These are phyloP conservation scores for Brachionus rubens DNA, from an alignment of 1,140 invertebrate species.

Conservation along the genomic window DNA sequence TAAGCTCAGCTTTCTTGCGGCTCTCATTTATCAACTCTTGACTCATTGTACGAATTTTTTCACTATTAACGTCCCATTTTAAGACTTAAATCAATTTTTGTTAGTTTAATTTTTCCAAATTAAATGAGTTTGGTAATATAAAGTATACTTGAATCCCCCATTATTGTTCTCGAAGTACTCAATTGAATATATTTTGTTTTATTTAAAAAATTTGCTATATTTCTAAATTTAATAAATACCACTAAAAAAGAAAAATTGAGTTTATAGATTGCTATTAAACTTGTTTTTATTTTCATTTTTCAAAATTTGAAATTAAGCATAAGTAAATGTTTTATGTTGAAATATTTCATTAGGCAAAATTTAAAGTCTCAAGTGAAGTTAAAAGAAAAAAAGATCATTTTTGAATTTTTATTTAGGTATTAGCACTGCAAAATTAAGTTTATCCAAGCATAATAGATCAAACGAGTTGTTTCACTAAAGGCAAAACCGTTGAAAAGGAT, in stretches of 20 bases:
- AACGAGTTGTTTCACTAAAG: too few relatives aligned
- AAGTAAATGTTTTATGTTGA: too few relatives aligned
- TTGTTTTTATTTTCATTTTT: too few relatives aligned
- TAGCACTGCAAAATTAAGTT: too few relatives aligned
- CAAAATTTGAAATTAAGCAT: too few relatives aligned
- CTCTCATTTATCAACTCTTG: background rate
- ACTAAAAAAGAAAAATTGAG: background rate
- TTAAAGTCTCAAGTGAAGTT: too few relatives aligned
- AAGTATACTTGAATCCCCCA: background rate
- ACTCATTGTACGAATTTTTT: slow-evolving; percentile 3
- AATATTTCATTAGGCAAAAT: too few relatives aligned
- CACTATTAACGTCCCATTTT: slow-evolving; percentile 23
- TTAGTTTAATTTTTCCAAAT: background rate
- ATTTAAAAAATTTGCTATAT: background rate
- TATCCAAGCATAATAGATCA: too few relatives aligned
- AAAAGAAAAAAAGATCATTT: too few relatives aligned
- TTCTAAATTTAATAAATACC: slow-evolving; percentile 16
- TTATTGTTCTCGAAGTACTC: background rate
- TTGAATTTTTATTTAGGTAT: too few relatives aligned
- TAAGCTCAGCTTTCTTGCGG: background rate
- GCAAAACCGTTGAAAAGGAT: too few relatives aligned
- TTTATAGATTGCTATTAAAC: too few relatives aligned
- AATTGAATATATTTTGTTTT: background rate
- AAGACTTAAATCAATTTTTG: background rate
- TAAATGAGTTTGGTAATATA: background rate